phyloP scores from a whole-genome alignment of 2,797 vertebrate species.

The Podarcis lilfordi region DNA sequence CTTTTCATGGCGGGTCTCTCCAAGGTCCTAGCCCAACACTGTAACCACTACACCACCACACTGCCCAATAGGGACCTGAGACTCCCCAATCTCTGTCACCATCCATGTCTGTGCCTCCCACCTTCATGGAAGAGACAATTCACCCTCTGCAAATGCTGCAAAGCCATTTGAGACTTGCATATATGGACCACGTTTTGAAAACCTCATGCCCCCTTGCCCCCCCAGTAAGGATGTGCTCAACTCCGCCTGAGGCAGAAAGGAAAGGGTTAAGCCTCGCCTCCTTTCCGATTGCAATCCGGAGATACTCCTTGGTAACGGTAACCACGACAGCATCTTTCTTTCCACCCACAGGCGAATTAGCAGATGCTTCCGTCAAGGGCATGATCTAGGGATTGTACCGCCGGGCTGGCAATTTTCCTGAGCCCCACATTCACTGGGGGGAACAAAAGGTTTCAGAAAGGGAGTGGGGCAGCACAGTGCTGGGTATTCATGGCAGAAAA shows the following conservation, averaged over 20 bases:
- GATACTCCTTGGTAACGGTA: slow-evolving; percentile 56
- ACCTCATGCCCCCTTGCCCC: too few relatives aligned
- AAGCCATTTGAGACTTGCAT: background rate
- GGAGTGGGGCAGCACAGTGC: background rate
- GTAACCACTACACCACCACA: too few relatives aligned
- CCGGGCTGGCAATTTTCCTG: background rate
- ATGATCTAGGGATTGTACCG: accelerated
- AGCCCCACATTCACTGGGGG: background rate
- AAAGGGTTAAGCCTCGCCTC: slow-evolving; percentile 57
- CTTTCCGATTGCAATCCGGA: slow-evolving; percentile 51
- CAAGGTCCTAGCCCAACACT: too few relatives aligned
- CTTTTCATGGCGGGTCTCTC: too few relatives aligned
- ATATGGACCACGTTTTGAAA: background rate
- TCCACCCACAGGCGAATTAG: slow-evolving; percentile 53
- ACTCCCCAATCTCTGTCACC: too few relatives aligned
- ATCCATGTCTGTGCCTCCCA: too few relatives aligned
- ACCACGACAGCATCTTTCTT: slow-evolving; percentile 39
- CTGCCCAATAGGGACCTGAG: too few relatives aligned
- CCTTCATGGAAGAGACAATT: background rate
- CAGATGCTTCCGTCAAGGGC: slow-evolving; percentile 34
- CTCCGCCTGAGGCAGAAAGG: slow-evolving; percentile 38
- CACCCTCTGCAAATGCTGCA: background rate
- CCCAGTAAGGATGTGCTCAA: slow-evolving; percentile 25
- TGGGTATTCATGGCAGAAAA: background rate
- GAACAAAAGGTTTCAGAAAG: background rate